Evolutionary conservation across 1,140 invertebrate species (phyloP).

Genomic region (Micrasema minimum): DNA sequence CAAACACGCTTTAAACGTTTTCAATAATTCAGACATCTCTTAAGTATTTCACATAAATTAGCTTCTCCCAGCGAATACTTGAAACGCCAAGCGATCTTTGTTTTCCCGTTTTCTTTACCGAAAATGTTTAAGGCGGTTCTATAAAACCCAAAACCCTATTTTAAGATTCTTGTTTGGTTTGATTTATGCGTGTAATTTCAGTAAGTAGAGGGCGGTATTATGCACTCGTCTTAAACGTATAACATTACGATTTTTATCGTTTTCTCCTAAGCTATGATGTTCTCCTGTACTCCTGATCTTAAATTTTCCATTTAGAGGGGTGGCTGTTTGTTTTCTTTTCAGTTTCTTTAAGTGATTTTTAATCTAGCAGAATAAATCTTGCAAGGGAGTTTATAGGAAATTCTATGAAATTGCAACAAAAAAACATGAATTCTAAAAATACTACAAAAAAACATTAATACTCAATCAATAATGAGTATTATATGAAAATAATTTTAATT

Average conservation of each 20-base stretch:
- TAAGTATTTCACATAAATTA: constrained; percentile 46
- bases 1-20: constrained; percentile 27
- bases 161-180: constrained; percentile 37
- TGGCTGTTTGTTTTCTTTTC: constrained; percentile 9
- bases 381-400: no score
- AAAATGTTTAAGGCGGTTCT: constrained; percentile 19
- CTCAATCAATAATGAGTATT: no score
- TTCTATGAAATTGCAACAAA: no score
- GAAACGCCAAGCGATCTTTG: constrained; percentile 51
- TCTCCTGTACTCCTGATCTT: constrained; percentile 9
- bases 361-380: constrained; percentile 29
- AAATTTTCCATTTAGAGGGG: background rate
- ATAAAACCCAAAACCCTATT: constrained; percentile 22
- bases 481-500: no score
- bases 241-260: constrained; percentile 50
- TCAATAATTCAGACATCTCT: constrained; percentile 26
- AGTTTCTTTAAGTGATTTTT: constrained; percentile 36
- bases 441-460: no score
- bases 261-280: constrained; percentile 24
- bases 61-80: constrained; percentile 39
- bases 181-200: constrained; percentile 52
- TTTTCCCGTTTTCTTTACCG: constrained; percentile 28
- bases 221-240: constrained; percentile 49
- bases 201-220: constrained; percentile 51
- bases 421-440: no score